Evolutionary conservation across 2,888 invertebrate genomes (phyloP).

Genomic region (Tachina grossa): DNA sequence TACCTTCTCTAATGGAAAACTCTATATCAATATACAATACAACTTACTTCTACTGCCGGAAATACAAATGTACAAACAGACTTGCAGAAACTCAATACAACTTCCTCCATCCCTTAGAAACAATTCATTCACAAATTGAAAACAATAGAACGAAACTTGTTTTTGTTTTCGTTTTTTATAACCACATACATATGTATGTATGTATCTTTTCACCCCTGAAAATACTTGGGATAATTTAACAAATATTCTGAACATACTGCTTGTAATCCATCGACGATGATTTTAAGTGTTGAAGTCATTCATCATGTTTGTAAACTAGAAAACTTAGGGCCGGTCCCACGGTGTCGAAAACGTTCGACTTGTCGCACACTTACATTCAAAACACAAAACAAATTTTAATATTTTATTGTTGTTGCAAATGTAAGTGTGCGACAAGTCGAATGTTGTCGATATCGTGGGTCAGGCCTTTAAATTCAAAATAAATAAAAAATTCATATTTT

Average conservation of each 20-base stretch:
- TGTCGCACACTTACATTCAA: no score
- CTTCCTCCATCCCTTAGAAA: conserved; percentile 59
- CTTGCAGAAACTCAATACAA: conserved; percentile 18
- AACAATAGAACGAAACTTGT: conserved; percentile 43
- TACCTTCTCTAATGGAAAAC: conserved; percentile 2
- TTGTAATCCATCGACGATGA: conserved; percentile 5
- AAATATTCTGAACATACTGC: conserved; percentile 15
- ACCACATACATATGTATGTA: no score
- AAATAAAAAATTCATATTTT: no score
- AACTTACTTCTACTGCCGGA: conserved; percentile 43
- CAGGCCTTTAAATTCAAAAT: no score
- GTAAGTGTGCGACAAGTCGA: no score
- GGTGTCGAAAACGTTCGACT: no score
- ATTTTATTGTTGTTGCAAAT: no score
- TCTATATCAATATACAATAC: conserved; percentile 10
- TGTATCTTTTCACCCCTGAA: not conserved
- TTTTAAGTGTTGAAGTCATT: conserved; percentile 41
- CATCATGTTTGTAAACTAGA: conserved; percentile 25
- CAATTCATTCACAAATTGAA: conserved; percentile 50
- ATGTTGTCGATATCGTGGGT: no score
- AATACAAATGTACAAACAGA: conserved; percentile 41
- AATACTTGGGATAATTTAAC: conserved; percentile 3
- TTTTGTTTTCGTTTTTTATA: conserved; percentile 8
- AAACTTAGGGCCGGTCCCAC: no score
- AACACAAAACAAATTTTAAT: no score